Evolutionary conservation across 2,113 vertebrate genomes (phyloP), one percentile per base, ranked within the genome.

Genomic region (Vidua macroura): DNA sequence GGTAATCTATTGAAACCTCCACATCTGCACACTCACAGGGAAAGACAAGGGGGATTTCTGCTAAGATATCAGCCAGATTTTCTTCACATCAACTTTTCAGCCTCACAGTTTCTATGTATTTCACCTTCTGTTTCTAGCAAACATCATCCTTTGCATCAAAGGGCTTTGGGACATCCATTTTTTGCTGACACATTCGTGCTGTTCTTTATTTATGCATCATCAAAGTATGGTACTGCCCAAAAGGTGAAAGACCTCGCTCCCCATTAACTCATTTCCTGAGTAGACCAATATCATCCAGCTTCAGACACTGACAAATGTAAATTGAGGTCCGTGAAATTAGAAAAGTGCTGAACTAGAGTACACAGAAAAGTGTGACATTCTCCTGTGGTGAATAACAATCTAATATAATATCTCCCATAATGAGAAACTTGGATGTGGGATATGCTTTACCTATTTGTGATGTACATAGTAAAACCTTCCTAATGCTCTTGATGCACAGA

Each of bases 271-370:
- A 69, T 94, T 95, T 94, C 83, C 90, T 76, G 92, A 94, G 93
- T 2, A 96, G 92, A 94, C 95, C 92, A 86, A 73, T 97, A 96
- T 95, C 93, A 90, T 86, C 88, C 75, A 72, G 53, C 93, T 96
- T 94, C 88, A 93, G 66, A 95, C 77, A 73, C 90, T 96, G 96
- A 96, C 95, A 96, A 95, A 97, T 97, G 96, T 97, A 97, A 97
- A 97, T 97, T 92, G 90, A 94, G 96, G 90, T 96, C 93, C 25
- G 5, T 90, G 88, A 97, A 97, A 97, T 95, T 93, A 95, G 92
- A 95, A 96, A 97, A 93, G 92, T 97, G 96, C 96, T 96, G 96
- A 97, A 96, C 95, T 95, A 86, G 80, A 88, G 88, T 88, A 86
- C 64, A 94, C 73, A 84, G 83, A 69, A 86, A 91, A 84, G 80